Evolutionary conservation across 2,888 invertebrate species (phyloP), one percentile per base, ranked within the genome.

Genomic region (Phyto melanocephala): DNA sequence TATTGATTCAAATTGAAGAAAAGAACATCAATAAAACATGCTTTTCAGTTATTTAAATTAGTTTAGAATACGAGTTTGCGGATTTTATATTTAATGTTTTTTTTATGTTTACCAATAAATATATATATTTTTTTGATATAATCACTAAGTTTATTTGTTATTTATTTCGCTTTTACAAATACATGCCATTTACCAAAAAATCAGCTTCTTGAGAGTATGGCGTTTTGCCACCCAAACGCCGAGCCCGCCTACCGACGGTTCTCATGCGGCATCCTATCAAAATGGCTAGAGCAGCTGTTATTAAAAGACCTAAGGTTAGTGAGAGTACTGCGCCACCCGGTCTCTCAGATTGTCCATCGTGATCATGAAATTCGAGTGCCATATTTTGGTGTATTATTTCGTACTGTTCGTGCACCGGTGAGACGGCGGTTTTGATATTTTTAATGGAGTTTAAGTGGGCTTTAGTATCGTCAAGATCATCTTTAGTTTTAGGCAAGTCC

Each of bases 181-280:
- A 99, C 98, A 99, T 98, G 88, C 98, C 98, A 92, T 99, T 98
- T 87, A 99, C 98, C 87, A 99, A 93, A 92, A 98, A 98, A 92
- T 98, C 98, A 0, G 98, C 97, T 92, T 98, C 98, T 91, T 98
- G 97, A 37, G 97, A 95, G 89, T 96, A 95, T 17, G 95, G 94
- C 63, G 95, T 94, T 91, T 96, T 95, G 79, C 96, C 95, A 60
- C 95, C 95, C 82, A 90, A 68, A 86, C 96, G 94, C 84, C 95
- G 93, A 81, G 96, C 93, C 74, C 96, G 92, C 85, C 96, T 93
- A 5, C 90, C 88, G 17, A 97, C 95, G 78, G 95, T 95, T 86
- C 96, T 93, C 90, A 97, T 92, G 68, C 98, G 93, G 89, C 97
- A 98, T 28, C 95, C 96, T 85, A 96, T 94, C 87, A 98, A 92